A percentile compares a stretch with the other conserved stretches of the same genome.
phyloP scores from a whole-genome alignment of 2,888 invertebrate species.

The Euspilapteryx auroguttella region DNA sequence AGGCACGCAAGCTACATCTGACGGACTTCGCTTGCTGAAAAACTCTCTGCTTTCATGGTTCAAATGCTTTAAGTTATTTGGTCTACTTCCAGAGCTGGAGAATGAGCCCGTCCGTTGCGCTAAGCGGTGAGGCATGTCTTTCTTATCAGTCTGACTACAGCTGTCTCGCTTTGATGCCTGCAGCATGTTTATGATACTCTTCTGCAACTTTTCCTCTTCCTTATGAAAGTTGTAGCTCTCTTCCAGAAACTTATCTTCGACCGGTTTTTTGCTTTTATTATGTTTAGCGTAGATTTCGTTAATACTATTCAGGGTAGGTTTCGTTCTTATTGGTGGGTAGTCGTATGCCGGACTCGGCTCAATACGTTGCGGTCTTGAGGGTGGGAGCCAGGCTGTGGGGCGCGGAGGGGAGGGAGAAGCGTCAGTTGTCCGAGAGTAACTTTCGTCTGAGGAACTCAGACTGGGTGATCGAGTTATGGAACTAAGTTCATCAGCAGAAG shows the following conservation, averaged over 20 bases:
- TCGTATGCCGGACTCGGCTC: slow-evolving; percentile 57
- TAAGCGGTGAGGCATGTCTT: slow-evolving; percentile 47
- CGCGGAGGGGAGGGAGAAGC: slow-evolving; percentile 65
- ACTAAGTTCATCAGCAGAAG: slow-evolving; percentile 82
- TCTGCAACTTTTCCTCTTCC: slow-evolving; percentile 48
- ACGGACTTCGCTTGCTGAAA: slow-evolving; percentile 45
- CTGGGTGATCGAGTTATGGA: slow-evolving; percentile 81
- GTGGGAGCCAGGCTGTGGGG: slow-evolving; percentile 53
- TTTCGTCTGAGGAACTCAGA: slow-evolving; percentile 83
- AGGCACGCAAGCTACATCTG: slow-evolving; percentile 55
- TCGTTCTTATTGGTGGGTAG: slow-evolving; percentile 61
- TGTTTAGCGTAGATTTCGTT: slow-evolving; percentile 44
- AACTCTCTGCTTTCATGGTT: slow-evolving; percentile 50
- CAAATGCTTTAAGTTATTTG: slow-evolving; percentile 54
- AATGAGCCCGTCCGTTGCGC: slow-evolving; percentile 50
- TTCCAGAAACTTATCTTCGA: slow-evolving; percentile 42
- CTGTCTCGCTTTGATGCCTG: slow-evolving; percentile 65
- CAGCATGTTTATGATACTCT: slow-evolving; percentile 52
- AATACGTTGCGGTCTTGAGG: slow-evolving; percentile 39
- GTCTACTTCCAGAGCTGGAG: slow-evolving; percentile 52
- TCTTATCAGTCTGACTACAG: slow-evolving; percentile 68
- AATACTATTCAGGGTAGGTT: slow-evolving; percentile 31
- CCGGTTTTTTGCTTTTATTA: slow-evolving; percentile 31
- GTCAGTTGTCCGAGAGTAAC: slow-evolving; percentile 80
- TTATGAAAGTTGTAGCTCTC: slow-evolving; percentile 35